phyloP scores from a whole-genome alignment of 2,113 vertebrate species.

The Lagenorhynchus albirostris region DNA sequence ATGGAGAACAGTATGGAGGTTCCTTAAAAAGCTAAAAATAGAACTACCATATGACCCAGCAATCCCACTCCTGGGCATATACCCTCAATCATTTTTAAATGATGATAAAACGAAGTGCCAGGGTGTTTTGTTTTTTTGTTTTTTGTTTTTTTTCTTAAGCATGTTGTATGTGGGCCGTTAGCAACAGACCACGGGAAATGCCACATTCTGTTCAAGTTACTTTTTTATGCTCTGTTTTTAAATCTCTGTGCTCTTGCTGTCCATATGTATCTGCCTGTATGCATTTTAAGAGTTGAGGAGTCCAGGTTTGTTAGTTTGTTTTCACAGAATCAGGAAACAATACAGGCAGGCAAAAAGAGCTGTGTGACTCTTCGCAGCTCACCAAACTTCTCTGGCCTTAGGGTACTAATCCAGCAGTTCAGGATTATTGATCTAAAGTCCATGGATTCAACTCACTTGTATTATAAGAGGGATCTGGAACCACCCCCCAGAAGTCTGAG shows the following conservation, averaged over 20 bases:
- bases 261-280: constrained; percentile 52
- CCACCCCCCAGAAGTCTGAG: not conserved
- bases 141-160: constrained; percentile 66
- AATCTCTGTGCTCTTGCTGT: constrained; percentile 64
- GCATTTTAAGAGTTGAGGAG: constrained; percentile 35
- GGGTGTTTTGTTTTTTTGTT: not conserved
- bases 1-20: too few species aligned
- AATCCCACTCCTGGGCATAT: too few species aligned
- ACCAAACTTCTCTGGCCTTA: not conserved
- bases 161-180: constrained; percentile 76
- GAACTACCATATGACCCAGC: too few species aligned
- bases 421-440: not conserved
- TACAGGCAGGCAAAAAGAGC: not conserved
- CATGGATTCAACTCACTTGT: not conserved
- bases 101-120: constrained; percentile 58
- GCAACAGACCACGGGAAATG: constrained; percentile 76
- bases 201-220: constrained; percentile 77
- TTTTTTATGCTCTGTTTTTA: constrained; percentile 68
- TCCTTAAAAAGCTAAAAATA: too few species aligned
- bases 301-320: not conserved
- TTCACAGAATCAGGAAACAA: not conserved
- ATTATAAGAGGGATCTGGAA: not conserved
- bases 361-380: not conserved
- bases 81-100: constrained; percentile 70
- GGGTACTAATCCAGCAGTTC: not conserved